phyloP scores from a whole-genome alignment of 2,888 invertebrate species.

The Brenthis daphne region DNA sequence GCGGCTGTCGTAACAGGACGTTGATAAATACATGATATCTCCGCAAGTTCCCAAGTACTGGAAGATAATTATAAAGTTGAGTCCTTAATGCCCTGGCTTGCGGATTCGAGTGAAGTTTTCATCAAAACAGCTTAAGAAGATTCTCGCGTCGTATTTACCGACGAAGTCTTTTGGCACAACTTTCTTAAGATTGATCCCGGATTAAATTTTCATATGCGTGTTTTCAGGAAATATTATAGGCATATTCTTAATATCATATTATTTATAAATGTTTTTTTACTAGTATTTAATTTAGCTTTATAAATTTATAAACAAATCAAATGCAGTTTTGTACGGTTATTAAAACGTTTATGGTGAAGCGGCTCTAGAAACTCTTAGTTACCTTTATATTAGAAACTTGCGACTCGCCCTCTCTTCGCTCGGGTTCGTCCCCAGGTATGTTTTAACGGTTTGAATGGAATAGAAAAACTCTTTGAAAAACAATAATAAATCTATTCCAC shows the following conservation, averaged over 20 bases:
- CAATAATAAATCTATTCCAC: too few relatives aligned
- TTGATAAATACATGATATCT: slow-evolving; percentile 29
- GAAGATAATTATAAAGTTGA: slow-evolving; percentile 32
- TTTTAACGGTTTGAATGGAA: too few relatives aligned
- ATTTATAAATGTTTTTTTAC: too few relatives aligned
- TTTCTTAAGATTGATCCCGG: slow-evolving; percentile 26
- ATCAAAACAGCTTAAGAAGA: slow-evolving; percentile 27
- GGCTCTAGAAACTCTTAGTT: too few relatives aligned
- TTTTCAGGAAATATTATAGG: not conserved
- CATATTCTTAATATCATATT: too few relatives aligned
- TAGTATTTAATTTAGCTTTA: not conserved
- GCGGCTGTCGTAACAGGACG: slow-evolving; percentile 11
- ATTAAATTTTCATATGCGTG: slow-evolving; percentile 22
- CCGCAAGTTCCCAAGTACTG: not conserved
- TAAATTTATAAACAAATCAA: not conserved
- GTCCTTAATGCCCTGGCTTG: slow-evolving; percentile 26
- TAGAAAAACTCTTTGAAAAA: too few relatives aligned
- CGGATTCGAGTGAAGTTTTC: slow-evolving; percentile 28
- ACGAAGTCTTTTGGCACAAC: slow-evolving; percentile 25
- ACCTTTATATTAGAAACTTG: too few relatives aligned
- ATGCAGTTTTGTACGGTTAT: too few relatives aligned
- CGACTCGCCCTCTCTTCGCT: too few relatives aligned
- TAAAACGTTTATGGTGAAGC: too few relatives aligned
- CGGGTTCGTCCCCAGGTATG: too few relatives aligned
- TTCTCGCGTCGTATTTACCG: slow-evolving; percentile 22